These are phyloP conservation scores for Engystomops pustulosus DNA, from an alignment of 2,113 vertebrate species.

Conservation along the genomic window DNA sequence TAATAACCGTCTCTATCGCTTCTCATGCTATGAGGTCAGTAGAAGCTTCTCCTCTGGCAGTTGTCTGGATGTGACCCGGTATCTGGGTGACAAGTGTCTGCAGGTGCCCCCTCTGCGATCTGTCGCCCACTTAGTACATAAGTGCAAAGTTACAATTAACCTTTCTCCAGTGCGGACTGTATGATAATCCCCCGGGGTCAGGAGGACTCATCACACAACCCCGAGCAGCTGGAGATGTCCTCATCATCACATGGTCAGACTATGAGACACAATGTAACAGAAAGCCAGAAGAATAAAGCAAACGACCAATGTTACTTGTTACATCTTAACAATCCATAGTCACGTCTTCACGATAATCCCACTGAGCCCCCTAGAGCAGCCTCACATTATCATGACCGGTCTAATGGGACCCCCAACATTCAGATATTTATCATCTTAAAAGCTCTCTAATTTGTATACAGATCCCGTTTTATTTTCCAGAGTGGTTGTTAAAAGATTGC, in stretches of 20 bases:
- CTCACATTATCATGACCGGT: too few relatives aligned
- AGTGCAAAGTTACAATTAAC: constrained; percentile 20
- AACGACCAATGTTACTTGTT: too few relatives aligned
- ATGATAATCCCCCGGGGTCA: constrained; percentile 10
- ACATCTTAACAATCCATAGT: too few relatives aligned
- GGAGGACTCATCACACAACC: neutral
- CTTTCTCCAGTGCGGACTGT: neutral
- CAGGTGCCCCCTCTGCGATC: neutral
- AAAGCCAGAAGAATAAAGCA: too few relatives aligned
- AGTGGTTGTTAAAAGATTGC: neutral
- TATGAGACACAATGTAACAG: too few relatives aligned
- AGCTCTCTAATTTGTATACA: too few relatives aligned
- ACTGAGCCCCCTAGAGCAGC: too few relatives aligned
- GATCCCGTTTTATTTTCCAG: too few relatives aligned
- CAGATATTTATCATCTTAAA: too few relatives aligned
- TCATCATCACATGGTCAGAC: too few relatives aligned
- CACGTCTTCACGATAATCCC: too few relatives aligned
- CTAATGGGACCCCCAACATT: too few relatives aligned
- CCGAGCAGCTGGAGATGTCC: neutral
- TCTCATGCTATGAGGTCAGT: neutral
- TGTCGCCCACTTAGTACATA: neutral
- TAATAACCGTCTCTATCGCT: neutral
- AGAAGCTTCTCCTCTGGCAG: neutral
- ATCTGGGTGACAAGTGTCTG: neutral
- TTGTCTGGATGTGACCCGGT: neutral